Evolutionary conservation across 2,888 invertebrate genomes (phyloP).

Genomic region (Abrostola tripartita): DNA sequence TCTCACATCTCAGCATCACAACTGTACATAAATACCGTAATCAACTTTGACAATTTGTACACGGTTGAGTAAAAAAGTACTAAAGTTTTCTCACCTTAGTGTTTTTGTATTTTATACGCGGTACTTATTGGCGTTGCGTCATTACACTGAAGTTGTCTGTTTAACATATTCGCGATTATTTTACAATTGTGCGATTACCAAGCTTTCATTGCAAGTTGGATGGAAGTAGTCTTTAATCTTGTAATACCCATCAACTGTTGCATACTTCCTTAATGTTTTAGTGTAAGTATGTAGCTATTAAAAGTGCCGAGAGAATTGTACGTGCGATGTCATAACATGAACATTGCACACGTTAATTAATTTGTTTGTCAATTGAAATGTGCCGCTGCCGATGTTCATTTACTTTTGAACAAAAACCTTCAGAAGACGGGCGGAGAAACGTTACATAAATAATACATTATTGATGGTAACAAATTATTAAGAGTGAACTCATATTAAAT

Average conservation of each 20-base stretch:
- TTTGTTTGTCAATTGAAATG: conserved; percentile 7
- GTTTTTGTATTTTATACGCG: conserved; percentile 44
- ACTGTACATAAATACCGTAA: conserved; percentile 56
- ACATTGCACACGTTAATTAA: conserved; percentile 12
- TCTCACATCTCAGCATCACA: conserved; percentile 23
- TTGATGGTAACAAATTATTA: conserved; percentile 39
- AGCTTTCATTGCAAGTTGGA: conserved; percentile 23
- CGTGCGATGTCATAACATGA: conserved; percentile 4
- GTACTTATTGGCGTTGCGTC: conserved; percentile 52
- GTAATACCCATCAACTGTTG: conserved; percentile 21
- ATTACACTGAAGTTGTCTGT: conserved; percentile 25
- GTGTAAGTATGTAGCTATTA: conserved; percentile 1
- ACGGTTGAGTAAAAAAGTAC: conserved; percentile 45
- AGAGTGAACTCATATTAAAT: conserved; percentile 27
- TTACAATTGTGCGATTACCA: conserved; percentile 25
- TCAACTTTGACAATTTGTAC: conserved; percentile 56
- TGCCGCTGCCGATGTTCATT: conserved; percentile 8
- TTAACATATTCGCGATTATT: conserved; percentile 27
- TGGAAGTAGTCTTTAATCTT: conserved; percentile 21
- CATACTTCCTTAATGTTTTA: conserved; percentile 29
- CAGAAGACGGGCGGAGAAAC: conserved; percentile 16
- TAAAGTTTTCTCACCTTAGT: conserved; percentile 51
- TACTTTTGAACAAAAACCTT: conserved; percentile 5
- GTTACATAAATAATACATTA: conserved; percentile 19
- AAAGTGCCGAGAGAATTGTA: conserved; percentile 13